Conservation (phyloP, 2,113 vertebrate species). For the Neotoma lepida region DNA sequence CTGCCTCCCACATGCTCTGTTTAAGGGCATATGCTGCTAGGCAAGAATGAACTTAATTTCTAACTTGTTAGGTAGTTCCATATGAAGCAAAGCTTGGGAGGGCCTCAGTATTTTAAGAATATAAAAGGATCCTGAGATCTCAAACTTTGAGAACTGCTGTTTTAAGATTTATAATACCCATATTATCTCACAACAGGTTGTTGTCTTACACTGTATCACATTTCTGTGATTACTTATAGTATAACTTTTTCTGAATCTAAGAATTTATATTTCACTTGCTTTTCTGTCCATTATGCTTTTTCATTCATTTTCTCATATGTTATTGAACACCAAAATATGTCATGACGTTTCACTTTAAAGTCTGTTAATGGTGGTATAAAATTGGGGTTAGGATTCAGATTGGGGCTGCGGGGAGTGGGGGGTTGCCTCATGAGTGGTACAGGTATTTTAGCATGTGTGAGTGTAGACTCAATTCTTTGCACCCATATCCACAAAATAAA, state of each 20-base stretch:
- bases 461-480: background rate
- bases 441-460: background rate
- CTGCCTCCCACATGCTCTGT: background rate
- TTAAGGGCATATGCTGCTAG: background rate
- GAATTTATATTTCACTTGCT: background rate
- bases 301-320: background rate
- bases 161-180: background rate
- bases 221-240: background rate
- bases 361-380: background rate
- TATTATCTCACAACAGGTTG: background rate
- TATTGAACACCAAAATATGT: background rate
- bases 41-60: background rate
- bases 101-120: background rate
- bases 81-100: background rate
- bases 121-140: background rate
- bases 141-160: background rate
- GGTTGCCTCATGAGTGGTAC: background rate
- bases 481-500: background rate
- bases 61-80: background rate
- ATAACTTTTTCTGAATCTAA: background rate
- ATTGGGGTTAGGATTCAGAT: background rate
- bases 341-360: background rate
- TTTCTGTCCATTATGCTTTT: background rate
- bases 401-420: fast-evolving
- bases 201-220: background rate